Percentiles rank a stretch among this genome's conserved stretches.
phyloP scores from a whole-genome alignment of 30 jellyfish, hydroid and myxozoan species.

The Mastigias papua region DNA sequence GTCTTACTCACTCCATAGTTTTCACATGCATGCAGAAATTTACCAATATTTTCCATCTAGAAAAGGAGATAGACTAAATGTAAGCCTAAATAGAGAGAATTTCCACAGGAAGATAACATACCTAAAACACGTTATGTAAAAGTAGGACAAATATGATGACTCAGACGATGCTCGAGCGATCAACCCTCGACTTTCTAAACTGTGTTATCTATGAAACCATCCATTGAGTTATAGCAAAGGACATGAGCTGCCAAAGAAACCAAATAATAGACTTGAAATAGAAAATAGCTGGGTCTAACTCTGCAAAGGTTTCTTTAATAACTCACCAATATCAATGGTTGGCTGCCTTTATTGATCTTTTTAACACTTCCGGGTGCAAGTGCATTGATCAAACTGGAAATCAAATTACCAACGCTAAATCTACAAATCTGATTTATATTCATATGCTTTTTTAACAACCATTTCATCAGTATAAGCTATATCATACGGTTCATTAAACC shows the following conservation, averaged over 20 bases:
- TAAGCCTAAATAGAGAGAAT: not conserved
- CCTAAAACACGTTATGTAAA: no score
- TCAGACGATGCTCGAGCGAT: no score
- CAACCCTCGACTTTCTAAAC: no score
- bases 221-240: no score
- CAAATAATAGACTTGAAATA: not conserved
- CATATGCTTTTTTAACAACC: no score
- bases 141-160: no score
- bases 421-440: no score
- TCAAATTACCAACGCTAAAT: not conserved
- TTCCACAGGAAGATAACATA: not conserved
- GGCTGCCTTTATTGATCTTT: conserved; percentile 58
- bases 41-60: conserved; percentile 89
- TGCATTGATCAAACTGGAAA: conserved; percentile 40
- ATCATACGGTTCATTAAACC: no score
- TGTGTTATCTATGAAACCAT: no score
- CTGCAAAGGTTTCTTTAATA: not conserved
- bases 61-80: not conserved
- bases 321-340: conserved; percentile 45
- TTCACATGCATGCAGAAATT: conserved; percentile 61
- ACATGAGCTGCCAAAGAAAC: not conserved
- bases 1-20: conserved; percentile 65
- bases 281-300: not conserved
- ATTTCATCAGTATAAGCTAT: no score
- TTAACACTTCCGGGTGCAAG: conserved; percentile 58